Base-by-base conservation (phyloP, 2,113 vertebrate genomes). In the Nematolebias whitei region DNA sequence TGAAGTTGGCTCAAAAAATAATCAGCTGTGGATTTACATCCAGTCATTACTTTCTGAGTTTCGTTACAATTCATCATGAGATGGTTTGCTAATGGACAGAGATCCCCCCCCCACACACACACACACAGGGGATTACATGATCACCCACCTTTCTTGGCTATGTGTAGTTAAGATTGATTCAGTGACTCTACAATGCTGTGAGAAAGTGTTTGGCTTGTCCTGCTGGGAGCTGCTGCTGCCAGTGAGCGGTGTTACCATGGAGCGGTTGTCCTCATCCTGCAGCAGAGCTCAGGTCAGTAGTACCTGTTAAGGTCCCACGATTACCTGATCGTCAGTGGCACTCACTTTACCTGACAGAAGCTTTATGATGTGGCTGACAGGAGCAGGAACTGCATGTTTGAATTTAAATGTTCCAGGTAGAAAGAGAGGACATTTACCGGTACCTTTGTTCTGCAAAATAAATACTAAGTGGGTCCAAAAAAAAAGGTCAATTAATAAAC, bases 401-500 rank as follows among this genome's bases (percentile, higher is more conserved):
- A 5, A 12, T 48, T 24, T 14, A 52, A 60, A 66, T 49, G 26
- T 47, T 11, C 23, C 56, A 70, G 20, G 26, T 22, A 49, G 10
- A 53, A 61, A 22, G 12, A 26, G 13, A 39, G 5, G 4, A 11
- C 26, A 20, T 52, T 63, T n/a, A n/a, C n/a, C n/a, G n/a, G n/a
- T 15, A 4, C 5, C 26, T 12, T 56, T 11, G 16, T 24, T 9
- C 26, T 61, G 8, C 8, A 58, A 78, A 45, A 16, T 74, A 70
- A 73, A 59, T 61, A 57, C 57, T 79, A 80, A 83, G 56, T 64
- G 70, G 68, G 51, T 70, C 72, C 80, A 57, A 68, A 84, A 79
- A 88, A 58, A 18, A 0, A 20, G 16, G 19, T 44, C 71, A 80
- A 76, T 82, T 82, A 85, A 81, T 82, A 67, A 63, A 80, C 23